Percentiles rank a stretch among this genome's conserved stretches.
Evolutionary conservation across 1,140 invertebrate species (phyloP).

Genomic region (Lasioglossum albipes): DNA sequence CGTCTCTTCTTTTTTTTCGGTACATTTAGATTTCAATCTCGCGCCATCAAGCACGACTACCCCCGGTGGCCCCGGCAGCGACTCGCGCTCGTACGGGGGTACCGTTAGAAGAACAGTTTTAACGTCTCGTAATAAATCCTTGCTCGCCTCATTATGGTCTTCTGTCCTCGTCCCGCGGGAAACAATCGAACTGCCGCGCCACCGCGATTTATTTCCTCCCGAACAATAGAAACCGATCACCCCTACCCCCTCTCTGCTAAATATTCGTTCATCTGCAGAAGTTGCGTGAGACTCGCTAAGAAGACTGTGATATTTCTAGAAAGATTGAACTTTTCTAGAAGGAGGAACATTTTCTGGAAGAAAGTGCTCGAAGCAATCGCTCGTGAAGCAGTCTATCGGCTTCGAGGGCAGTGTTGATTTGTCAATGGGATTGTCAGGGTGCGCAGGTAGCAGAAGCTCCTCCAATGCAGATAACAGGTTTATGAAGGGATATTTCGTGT

Average conservation of each 20-base stretch:
- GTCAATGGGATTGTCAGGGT: not conserved
- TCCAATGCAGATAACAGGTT: slow-evolving; percentile 20
- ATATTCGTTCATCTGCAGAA: not conserved
- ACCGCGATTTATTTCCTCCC: slow-evolving; percentile 1
- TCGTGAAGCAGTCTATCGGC: too few species aligned
- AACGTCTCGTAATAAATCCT: slow-evolving; percentile 34
- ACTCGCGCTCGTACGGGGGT: not conserved
- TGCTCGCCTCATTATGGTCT: not conserved
- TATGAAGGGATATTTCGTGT: not conserved
- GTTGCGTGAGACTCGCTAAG: too few species aligned
- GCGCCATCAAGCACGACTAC: slow-evolving; percentile 15
- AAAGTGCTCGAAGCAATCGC: too few species aligned
- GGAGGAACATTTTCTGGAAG: too few species aligned
- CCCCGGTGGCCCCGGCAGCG: not conserved
- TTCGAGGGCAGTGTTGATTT: slow-evolving; percentile 7
- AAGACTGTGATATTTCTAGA: too few species aligned
- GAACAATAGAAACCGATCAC: not conserved
- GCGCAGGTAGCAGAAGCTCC: not conserved
- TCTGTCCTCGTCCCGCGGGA: not conserved
- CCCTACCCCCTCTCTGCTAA: not conserved
- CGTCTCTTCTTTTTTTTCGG: not conserved
- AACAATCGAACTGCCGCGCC: slow-evolving; percentile 17
- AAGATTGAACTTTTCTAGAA: too few species aligned
- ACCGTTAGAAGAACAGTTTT: slow-evolving; percentile 42
- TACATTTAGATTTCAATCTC: slow-evolving; percentile 26